A percentile compares a stretch with the other conserved stretches of the same genome.
phyloP scores from a whole-genome alignment of 2,113 vertebrate genomes.

The Silurus glanis region DNA sequence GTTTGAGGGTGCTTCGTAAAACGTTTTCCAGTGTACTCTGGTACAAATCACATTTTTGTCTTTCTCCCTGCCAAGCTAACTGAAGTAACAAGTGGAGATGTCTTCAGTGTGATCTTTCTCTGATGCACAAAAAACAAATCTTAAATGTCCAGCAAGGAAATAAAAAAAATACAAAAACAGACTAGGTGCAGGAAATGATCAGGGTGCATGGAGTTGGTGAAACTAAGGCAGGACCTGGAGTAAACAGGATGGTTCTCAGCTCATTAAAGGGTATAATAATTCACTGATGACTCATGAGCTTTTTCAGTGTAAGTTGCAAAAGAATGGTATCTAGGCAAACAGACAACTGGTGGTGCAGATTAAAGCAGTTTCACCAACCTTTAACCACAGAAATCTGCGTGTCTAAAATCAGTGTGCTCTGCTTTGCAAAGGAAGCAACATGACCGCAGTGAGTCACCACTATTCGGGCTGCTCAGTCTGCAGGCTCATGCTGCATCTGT shows the following conservation, averaged over 20 bases:
- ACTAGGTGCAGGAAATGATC: background rate
- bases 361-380: background rate
- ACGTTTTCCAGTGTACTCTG: background rate
- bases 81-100: background rate
- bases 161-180: background rate
- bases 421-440: background rate
- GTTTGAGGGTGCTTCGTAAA: background rate
- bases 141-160: background rate
- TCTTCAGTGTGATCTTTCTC: background rate
- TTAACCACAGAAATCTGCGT: background rate
- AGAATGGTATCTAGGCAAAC: background rate
- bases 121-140: background rate
- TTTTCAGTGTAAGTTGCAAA: background rate
- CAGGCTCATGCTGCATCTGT: constrained; percentile 20
- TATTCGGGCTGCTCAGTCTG: constrained; percentile 38
- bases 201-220: background rate
- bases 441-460: constrained; percentile 7
- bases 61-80: background rate
- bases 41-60: background rate
- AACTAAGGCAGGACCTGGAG: background rate
- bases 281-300: background rate
- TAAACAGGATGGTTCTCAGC: background rate
- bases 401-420: background rate
- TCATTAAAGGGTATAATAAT: background rate
- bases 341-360: background rate